Evolutionary conservation across 2,113 vertebrate species (phyloP).

Genomic region (Mesoclemmys tuberculata): DNA sequence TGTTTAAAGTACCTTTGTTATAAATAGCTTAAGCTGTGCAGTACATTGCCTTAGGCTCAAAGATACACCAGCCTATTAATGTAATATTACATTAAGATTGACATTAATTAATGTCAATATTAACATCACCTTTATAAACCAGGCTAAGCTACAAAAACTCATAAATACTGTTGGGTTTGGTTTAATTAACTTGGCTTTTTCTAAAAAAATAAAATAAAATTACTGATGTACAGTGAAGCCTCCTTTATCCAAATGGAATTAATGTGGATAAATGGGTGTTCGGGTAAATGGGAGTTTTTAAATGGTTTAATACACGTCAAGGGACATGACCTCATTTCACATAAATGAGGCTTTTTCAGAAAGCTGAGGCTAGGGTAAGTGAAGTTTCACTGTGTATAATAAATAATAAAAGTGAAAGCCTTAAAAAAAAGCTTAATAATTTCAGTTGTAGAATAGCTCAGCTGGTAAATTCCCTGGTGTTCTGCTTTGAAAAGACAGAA

Average conservation of each 20-base stretch:
- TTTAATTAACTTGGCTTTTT: constrained; percentile 70
- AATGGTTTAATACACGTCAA: constrained; percentile 40
- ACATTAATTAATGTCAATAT: constrained; percentile 77
- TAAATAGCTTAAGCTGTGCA: constrained; percentile 74
- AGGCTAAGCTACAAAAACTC: constrained; percentile 48
- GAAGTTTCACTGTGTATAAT: constrained; percentile 25
- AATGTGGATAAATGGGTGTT: constrained; percentile 9
- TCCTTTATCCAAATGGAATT: constrained; percentile 40
- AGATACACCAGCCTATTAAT: constrained; percentile 73
- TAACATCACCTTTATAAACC: constrained; percentile 66
- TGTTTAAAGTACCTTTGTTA: constrained; percentile 75
- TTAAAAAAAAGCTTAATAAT: constrained; percentile 1
- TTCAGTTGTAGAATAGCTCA: not conserved
- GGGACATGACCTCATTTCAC: constrained; percentile 59
- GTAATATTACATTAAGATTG: constrained; percentile 73
- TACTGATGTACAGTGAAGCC: constrained; percentile 27
- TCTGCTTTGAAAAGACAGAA: not conserved
- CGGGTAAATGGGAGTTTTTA: constrained; percentile 36
- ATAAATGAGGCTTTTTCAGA: not conserved
- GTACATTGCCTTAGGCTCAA: constrained; percentile 62
- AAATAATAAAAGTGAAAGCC: constrained; percentile 44
- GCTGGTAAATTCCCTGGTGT: not conserved
- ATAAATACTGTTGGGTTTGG: constrained; percentile 65
- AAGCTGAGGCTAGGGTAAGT: constrained; percentile 33
- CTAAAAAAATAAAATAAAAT: not conserved